phyloP scores from a whole-genome alignment of 2,113 vertebrate genomes.

The Dermatemys mawii region DNA sequence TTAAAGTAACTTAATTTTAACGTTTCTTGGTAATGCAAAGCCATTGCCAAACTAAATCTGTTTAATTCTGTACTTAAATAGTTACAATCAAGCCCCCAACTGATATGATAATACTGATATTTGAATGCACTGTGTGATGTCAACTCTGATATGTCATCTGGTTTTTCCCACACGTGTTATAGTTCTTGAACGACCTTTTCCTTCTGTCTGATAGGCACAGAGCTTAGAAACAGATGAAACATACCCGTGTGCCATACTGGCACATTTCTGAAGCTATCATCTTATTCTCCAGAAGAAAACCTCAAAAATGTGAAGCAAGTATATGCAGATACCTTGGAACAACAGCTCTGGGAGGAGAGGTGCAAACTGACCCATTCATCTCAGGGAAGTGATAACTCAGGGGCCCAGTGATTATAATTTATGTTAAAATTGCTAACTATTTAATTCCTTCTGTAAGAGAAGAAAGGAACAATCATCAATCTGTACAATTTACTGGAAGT shows the following conservation, averaged over 20 bases:
- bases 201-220: background rate
- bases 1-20: background rate
- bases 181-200: background rate
- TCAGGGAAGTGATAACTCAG: background rate
- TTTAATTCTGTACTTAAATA: background rate
- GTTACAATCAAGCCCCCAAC: background rate
- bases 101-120: background rate
- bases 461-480: background rate
- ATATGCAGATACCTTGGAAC: background rate
- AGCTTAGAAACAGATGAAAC: background rate
- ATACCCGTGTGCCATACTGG: background rate
- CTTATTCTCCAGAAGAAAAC: background rate
- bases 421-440: background rate
- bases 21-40: background rate
- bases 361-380: background rate
- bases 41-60: background rate
- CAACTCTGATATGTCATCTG: background rate
- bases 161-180: background rate
- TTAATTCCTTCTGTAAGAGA: background rate
- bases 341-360: background rate
- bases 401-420: background rate
- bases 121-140: background rate
- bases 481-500: background rate
- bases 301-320: background rate
- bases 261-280: background rate